Conservation (phyloP, 1,140 invertebrate species). For the Drosophila lacteicornis region DNA sequence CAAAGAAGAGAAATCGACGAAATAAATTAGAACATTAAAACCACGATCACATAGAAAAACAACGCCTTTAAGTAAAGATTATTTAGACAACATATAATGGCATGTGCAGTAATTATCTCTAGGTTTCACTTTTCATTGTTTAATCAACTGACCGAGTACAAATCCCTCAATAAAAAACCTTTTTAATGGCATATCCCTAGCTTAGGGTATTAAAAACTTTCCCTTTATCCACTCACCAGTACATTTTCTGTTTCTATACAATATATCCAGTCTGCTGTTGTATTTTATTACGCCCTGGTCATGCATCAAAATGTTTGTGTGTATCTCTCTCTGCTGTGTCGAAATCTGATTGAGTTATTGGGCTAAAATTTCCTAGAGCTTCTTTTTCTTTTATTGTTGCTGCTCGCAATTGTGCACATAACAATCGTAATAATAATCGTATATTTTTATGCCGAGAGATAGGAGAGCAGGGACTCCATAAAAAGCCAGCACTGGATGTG, state of each 20-base stretch:
- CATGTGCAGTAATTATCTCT: too few relatives aligned
- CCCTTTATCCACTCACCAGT: neutral
- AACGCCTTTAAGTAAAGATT: too few relatives aligned
- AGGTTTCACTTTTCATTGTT: too few relatives aligned
- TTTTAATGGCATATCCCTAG: neutral
- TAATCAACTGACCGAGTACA: too few relatives aligned
- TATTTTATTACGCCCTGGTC: constrained; percentile 47
- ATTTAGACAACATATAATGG: too few relatives aligned
- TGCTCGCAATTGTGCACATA: constrained; percentile 49
- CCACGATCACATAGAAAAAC: too few relatives aligned
- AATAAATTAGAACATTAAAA: too few relatives aligned
- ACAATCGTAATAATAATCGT: constrained; percentile 73
- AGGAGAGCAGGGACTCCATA: constrained; percentile 41
- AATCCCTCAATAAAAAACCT: neutral
- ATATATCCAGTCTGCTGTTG: constrained; percentile 28
- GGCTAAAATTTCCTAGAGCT: constrained; percentile 57
- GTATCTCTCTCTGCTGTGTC: constrained; percentile 31
- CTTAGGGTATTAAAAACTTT: constrained; percentile 11
- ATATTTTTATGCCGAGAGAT: constrained; percentile 61
- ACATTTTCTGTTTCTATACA: neutral
- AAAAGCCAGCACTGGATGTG: constrained; percentile 40
- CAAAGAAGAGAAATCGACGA: too few relatives aligned
- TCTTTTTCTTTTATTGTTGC: constrained; percentile 25
- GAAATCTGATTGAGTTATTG: constrained; percentile 80
- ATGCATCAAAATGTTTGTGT: constrained; percentile 56